phyloP scores from a whole-genome alignment of 2,888 invertebrate species.

The Atherix ibis region DNA sequence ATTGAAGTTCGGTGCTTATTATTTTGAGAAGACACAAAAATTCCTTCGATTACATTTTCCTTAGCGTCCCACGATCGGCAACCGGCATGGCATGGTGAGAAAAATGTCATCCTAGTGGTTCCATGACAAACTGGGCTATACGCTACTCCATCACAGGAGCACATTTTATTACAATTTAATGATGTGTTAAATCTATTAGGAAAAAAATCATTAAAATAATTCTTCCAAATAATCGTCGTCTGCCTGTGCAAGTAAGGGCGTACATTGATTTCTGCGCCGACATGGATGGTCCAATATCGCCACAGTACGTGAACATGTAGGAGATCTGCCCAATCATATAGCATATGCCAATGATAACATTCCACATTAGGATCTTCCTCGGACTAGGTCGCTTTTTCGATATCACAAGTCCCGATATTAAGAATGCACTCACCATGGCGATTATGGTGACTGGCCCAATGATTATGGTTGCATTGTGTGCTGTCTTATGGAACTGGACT shows the following conservation, averaged over 20 bases:
- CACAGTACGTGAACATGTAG: slow-evolving; percentile 41
- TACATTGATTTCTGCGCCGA: too few species aligned
- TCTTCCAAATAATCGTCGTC: too few species aligned
- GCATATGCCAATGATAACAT: slow-evolving; percentile 40
- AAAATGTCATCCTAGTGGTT: slow-evolving; percentile 41
- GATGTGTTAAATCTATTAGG: slow-evolving; percentile 37
- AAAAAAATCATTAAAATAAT: too few species aligned
- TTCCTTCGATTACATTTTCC: slow-evolving; percentile 18
- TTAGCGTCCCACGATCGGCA: slow-evolving; percentile 33
- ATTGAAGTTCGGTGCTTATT: too few species aligned
- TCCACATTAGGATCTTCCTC: slow-evolving; percentile 43
- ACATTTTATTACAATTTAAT: slow-evolving; percentile 39
- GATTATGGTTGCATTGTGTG: slow-evolving; percentile 47
- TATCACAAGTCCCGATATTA: slow-evolving; percentile 42
- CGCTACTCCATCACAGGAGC: slow-evolving; percentile 40
- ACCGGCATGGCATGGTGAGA: slow-evolving; percentile 60
- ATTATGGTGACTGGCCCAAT: slow-evolving; percentile 44
- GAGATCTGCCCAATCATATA: slow-evolving; percentile 37
- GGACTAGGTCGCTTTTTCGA: slow-evolving; percentile 44
- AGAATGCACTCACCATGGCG: slow-evolving; percentile 43
- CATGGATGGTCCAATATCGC: slow-evolving; percentile 21
- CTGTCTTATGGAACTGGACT: slow-evolving; percentile 49
- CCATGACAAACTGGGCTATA: slow-evolving; percentile 50
- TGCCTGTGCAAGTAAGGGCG: too few species aligned
- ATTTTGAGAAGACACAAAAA: too few species aligned